A percentile compares a stretch with the other conserved stretches of the same genome.
These are phyloP conservation scores for Lytechinus variegatus DNA, from an alignment of 35 echinoderm and acorn worm species.

Conservation along the genomic window DNA sequence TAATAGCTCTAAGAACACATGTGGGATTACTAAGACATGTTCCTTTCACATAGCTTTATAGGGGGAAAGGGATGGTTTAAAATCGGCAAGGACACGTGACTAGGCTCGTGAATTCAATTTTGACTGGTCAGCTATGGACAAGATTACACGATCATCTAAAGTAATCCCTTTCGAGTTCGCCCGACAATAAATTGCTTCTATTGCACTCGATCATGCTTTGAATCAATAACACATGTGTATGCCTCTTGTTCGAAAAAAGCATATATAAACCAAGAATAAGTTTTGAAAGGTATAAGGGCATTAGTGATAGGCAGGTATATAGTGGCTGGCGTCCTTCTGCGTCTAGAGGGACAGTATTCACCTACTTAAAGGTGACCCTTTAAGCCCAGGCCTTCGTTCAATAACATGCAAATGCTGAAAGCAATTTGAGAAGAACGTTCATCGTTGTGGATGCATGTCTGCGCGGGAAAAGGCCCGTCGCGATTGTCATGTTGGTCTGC, in stretches of 20 bases:
- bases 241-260: not conserved
- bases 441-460: not conserved
- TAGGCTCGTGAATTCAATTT: not conserved
- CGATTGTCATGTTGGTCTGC: not conserved
- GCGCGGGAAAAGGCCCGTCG: not conserved
- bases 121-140: not conserved
- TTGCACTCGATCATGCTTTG: not conserved
- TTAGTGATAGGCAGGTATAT: not conserved
- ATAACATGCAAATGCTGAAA: slow-evolving; percentile 4
- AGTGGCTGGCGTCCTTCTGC: not conserved
- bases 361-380: not conserved
- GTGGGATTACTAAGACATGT: too few relatives aligned
- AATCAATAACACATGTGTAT: not conserved
- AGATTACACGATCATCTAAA: not conserved
- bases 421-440: not conserved
- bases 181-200: not conserved
- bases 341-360: not conserved
- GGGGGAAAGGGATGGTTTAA: not conserved
- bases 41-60: too few relatives aligned
- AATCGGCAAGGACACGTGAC: too few relatives aligned
- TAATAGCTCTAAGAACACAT: too few relatives aligned
- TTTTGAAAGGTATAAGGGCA: not conserved
- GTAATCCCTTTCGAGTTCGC: not conserved
- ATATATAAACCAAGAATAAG: not conserved
- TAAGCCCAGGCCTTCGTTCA: not conserved